A percentile compares a stretch with the other conserved stretches of the same genome.
phyloP scores from a whole-genome alignment of 2,113 vertebrate species.

The Cololabis saira region DNA sequence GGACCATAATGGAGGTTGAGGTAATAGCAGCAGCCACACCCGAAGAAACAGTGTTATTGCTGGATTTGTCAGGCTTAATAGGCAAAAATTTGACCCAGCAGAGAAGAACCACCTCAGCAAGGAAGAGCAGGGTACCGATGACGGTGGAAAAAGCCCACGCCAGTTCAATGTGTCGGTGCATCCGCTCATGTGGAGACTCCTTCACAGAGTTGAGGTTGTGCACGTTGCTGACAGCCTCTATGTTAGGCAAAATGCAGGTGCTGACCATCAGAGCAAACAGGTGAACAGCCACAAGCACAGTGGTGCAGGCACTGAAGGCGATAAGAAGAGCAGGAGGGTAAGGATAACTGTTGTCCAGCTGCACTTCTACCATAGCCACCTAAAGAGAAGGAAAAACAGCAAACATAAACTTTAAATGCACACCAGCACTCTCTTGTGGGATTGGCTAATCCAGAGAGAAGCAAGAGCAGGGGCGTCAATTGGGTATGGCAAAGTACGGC shows the following conservation, averaged over 20 bases:
- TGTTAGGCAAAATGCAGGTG: constrained; percentile 97
- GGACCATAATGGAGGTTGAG: constrained; percentile 98
- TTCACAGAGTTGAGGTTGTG: constrained; percentile 99
- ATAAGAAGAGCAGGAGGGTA: constrained; percentile 94
- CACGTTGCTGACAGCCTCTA: constrained; percentile 98
- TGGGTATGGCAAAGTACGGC: too few relatives aligned
- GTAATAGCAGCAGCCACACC: constrained; percentile 82
- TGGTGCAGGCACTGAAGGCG: constrained; percentile 97
- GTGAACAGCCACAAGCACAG: constrained; percentile 94
- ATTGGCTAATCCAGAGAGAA: background rate
- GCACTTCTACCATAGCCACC: constrained; percentile 99
- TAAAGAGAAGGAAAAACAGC: constrained; percentile 49
- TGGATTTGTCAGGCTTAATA: constrained; percentile 68
- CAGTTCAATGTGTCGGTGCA: constrained; percentile 97
- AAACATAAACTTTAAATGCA: constrained; percentile 45
- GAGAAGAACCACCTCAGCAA: constrained; percentile 94
- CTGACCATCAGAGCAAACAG: constrained; percentile 98
- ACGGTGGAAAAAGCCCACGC: constrained; percentile 98
- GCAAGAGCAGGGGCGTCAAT: too few relatives aligned
- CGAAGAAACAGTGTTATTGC: constrained; percentile 63
- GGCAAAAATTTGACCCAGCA: constrained; percentile 99
- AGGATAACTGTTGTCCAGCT: constrained; percentile 95
- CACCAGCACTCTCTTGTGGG: constrained; percentile 67
- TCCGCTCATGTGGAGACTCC: constrained; percentile 96
- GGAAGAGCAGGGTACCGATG: constrained; percentile 94